Evolutionary conservation across 2,888 invertebrate species (phyloP), one percentile per base, ranked within the genome.

Genomic region (Synergus umbraculus): DNA sequence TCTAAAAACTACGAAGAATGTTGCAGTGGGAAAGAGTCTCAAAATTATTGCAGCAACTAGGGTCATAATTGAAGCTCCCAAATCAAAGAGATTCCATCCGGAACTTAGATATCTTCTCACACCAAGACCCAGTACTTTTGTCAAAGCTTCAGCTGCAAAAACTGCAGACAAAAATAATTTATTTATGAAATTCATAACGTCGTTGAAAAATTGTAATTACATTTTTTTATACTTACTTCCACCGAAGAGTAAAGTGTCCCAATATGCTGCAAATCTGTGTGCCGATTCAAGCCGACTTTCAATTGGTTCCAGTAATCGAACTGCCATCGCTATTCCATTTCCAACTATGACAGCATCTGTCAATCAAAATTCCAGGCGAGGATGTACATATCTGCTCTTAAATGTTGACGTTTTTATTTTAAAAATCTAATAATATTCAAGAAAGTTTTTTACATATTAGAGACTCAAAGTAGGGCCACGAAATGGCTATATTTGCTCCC

Each of bases 51-150:
- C 94, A 0, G 96, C 96, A 81, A 95, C 92, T 8, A 96, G 89
- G 0, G 95, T 95, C 84, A 95, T 93, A 83, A 96, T 87, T 0
- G 96, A 96, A 5, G 96, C 95, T 78, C 94, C 93, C 73, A 96
- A 91, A 90, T 97, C 97, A 91, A 96, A 97, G 86, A 96, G 94
- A 91, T 97, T 97, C 97, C 97, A 97, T 0, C 97, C 97, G 64
- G 96, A 96, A 83, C 95, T 94, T 81, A 97, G 94, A 90, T 97
- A 97, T 81, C 94, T 94, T 4, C 92, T 89, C 84, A 96, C 93
- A 3, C 97, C 97, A 58, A 95, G 92, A 1, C 96, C 96, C 88
- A 96, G 92, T 85, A 97, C 94, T 87, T 96, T 96, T 2, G 96
- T 92, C 0, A 94, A 90, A 0, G 96, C 96, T 92, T 97, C 97